Base-by-base conservation (phyloP, 1,140 invertebrate genomes). In the Chironomus tepperi region DNA sequence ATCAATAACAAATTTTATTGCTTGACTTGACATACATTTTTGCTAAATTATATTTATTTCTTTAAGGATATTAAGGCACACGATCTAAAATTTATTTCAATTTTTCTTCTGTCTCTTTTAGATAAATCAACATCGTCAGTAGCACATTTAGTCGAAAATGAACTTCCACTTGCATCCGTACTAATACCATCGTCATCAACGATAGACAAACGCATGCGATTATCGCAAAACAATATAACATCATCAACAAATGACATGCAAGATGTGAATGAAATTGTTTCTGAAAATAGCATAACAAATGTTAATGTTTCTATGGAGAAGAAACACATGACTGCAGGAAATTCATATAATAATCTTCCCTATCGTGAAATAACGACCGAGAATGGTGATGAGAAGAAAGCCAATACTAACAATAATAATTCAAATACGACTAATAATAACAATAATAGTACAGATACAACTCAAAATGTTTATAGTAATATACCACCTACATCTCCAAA, bases 111-210 rank as follows among this genome's bases (percentile, higher is more conserved):
- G 75, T 74, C n/a, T n/a, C n/a, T 75, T 42, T 74, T 67, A 74
- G 74, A 57, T 10, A 21, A 64, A 77, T 43, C 47, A 42, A 47
- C 9, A 42, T 74, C 43, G 76, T 79, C 77, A 76, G 83, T 88
- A 79, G 87, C 86, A 74, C 86, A 88, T 77, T 81, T 89, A 75
- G 86, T 89, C 74, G 84, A 84, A 75, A 89, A 87, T 77, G 88
- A 89, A 83, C 83, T 87, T 74, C 87, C 87, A 18, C 74, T 89
- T 76, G 87, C 87, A 73, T 86, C 87, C 43, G 83, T 84, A 76
- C 78, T 80, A 74, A 78, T 78, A 72, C 79, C 81, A 16, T 70
- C 65, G 7, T 18, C 65, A 70, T 70, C 65, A 18, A 70, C 65
- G 18, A 70, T 70, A 18, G 65, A 70, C 10, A 70, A 70, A 12